Base-by-base conservation (phyloP, 2,888 invertebrate species). In the Keiferia lycopersicella region DNA sequence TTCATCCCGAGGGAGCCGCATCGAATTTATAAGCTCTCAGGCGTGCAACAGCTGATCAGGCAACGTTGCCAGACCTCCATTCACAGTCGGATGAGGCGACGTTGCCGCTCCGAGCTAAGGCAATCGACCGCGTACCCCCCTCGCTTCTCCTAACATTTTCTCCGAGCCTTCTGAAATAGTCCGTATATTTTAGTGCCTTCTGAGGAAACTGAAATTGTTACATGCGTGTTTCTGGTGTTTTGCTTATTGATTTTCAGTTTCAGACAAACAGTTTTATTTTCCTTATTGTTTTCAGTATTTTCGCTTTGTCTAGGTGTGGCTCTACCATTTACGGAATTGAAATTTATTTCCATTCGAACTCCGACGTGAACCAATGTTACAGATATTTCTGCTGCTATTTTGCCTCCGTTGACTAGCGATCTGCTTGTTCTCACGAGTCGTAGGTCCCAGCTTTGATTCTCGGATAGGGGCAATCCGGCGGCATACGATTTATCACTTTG, bases 21-120 rank as follows among this genome's bases (percentile, higher is more conserved):
- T 86, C 86, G 87, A 87, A 87, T 88, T 81, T 86, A 84, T 83
- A 83, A 80, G 76, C 76, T 59, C 53, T n/a, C 76, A 73, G 74
- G 74, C 74, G 76, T 71, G 80, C 81, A 89, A 87, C 90, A 90
- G 90, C 90, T 90, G 90, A 90, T 89, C 80, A 83, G 34, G 76
- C 81, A 78, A 69, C 66, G 87, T 85, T 86, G 86, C 84, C 80
- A 68, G 67, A 75, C 72, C 26, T 30, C 26, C 22, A 20, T n/a
- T 12, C 56, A 70, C 75, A 45, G 34, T 34, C 10, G 34, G 10
- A 34, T 76, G 73, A 76, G 68, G 77, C 83, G 78, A 65, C 74
- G 87, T 86, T 88, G 88, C 83, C 88, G 73, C 74, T 77, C 72
- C 79, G 83, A 70, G 76, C 78, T 20, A 30, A 83, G 88, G 88